Evolutionary conservation across 2,888 invertebrate species (phyloP).

Genomic region (Eristalinus sepulchralis): DNA sequence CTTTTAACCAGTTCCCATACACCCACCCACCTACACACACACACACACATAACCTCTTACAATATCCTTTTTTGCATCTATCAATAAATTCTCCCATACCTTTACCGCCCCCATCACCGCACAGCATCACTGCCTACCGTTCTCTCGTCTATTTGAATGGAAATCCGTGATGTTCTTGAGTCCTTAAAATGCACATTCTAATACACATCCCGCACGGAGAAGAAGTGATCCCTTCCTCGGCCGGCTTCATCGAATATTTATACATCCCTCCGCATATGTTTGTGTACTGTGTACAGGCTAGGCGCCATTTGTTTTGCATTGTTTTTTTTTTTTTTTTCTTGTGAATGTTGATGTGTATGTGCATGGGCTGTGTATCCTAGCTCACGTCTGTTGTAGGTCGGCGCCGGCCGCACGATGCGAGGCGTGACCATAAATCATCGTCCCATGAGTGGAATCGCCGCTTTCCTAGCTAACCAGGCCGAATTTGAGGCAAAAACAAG

Average conservation of each 20-base stretch:
- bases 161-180: constrained; percentile 25
- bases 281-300: background rate
- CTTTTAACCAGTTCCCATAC: background rate
- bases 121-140: background rate
- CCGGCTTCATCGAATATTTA: constrained; percentile 25
- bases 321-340: background rate
- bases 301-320: background rate
- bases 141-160: constrained; percentile 2
- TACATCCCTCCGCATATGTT: background rate
- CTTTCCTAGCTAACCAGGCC: background rate
- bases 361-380: constrained; percentile 6
- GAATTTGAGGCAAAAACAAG: background rate
- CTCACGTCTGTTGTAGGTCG: constrained; percentile 29
- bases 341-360: constrained; percentile 14
- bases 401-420: background rate
- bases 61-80: constrained; percentile 55
- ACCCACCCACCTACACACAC: background rate
- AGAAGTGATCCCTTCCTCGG: background rate
- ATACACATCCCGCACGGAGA: constrained; percentile 19
- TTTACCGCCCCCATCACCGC: background rate
- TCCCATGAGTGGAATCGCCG: constrained; percentile 52
- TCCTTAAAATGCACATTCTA: constrained; percentile 50
- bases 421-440: constrained; percentile 56
- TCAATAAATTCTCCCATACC: constrained; percentile 53
- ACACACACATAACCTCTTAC: constrained; percentile 28